Evolutionary conservation across 1,140 invertebrate genomes (phyloP).

Genomic region (Solenopsis fugax): DNA sequence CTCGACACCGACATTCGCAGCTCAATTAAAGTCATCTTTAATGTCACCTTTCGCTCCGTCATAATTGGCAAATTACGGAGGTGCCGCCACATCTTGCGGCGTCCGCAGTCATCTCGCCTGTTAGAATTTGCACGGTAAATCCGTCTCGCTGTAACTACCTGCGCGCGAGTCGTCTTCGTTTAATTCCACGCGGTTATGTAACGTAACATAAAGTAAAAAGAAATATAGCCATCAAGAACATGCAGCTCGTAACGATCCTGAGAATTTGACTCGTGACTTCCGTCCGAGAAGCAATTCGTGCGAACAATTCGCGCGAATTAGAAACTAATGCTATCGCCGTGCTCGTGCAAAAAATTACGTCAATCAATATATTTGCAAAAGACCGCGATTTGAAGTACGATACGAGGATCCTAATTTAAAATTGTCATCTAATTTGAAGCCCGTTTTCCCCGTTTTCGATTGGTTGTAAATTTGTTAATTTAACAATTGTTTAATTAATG

Average conservation of each 20-base stretch:
- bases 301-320: background rate
- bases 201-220: background rate
- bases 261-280: background rate
- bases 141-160: background rate
- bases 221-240: background rate
- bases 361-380: background rate
- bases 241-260: background rate
- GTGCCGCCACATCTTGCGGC: slow-evolving; percentile 16
- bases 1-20: slow-evolving; percentile 63
- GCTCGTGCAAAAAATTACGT: background rate
- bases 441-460: too few species aligned
- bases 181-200: slow-evolving; percentile 33
- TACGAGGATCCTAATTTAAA: background rate
- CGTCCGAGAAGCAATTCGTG: background rate
- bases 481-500: too few species aligned
- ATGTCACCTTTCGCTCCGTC: slow-evolving; percentile 69
- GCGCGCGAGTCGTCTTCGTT: slow-evolving; percentile 15
- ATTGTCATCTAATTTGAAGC: too few species aligned
- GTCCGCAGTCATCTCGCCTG: background rate
- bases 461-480: too few species aligned
- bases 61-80: slow-evolving; percentile 63
- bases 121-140: slow-evolving; percentile 5
- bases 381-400: too few species aligned
- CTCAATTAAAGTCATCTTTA: slow-evolving; percentile 69
- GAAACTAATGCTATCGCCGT: background rate